Conservation (phyloP, 1,140 invertebrate species). For the Pteromalus puparum region DNA sequence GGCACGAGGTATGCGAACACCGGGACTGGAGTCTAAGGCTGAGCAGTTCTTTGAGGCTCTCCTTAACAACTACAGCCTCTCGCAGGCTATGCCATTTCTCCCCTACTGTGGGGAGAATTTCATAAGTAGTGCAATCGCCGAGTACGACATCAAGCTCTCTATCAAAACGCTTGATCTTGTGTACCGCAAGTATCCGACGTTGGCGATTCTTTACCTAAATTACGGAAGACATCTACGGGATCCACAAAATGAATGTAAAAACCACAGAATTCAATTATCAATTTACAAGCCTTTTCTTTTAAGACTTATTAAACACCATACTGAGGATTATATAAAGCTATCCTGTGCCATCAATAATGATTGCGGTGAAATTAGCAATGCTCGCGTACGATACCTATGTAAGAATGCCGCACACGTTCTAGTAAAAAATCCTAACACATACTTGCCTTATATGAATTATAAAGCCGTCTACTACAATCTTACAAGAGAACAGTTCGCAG, state of each 20-base stretch:
- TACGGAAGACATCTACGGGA: neutral
- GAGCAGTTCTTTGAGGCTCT: slow-evolving; percentile 57
- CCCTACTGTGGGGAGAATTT: slow-evolving; percentile 58
- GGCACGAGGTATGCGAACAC: slow-evolving; percentile 34
- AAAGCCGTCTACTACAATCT: neutral
- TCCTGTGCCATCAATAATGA: no score
- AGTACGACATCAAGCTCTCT: slow-evolving; percentile 46
- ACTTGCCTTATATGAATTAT: no score
- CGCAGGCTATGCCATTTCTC: slow-evolving; percentile 56
- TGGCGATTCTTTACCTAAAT: slow-evolving; percentile 44
- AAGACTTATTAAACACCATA: slow-evolving; percentile 1
- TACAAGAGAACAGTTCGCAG: neutral
- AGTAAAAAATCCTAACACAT: no score
- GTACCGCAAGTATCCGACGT: slow-evolving; percentile 54
- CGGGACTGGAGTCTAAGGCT: slow-evolving; percentile 41
- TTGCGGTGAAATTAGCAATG: no score
- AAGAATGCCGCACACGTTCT: no score
- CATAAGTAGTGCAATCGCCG: slow-evolving; percentile 38
- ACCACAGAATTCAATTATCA: neutral
- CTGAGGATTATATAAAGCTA: neutral
- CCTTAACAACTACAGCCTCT: slow-evolving; percentile 41
- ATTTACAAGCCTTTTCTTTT: neutral
- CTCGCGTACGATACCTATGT: no score
- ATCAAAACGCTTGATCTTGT: slow-evolving; percentile 38
- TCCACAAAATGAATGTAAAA: neutral